Evolutionary conservation across 2,797 vertebrate genomes (phyloP).

Genomic region (Galago senegalensis): DNA sequence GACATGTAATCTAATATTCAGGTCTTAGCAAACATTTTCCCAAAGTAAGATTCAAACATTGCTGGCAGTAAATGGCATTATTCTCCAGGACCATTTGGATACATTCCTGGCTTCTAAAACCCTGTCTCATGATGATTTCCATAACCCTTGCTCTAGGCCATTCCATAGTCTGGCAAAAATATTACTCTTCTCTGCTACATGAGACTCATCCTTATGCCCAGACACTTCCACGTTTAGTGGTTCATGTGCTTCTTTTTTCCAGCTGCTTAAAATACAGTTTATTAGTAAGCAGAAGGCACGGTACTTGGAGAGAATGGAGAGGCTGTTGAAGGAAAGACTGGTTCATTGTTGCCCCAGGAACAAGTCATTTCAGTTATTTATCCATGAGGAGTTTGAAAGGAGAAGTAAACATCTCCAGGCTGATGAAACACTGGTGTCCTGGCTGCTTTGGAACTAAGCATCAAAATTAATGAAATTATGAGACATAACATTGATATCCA

Average conservation of each 20-base stretch:
- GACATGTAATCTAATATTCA: background rate
- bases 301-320: slow-evolving; percentile 22
- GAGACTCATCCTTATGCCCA: background rate
- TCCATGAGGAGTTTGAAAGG: background rate
- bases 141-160: background rate
- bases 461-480: slow-evolving; percentile 65
- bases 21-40: background rate
- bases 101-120: background rate
- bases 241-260: slow-evolving; percentile 3
- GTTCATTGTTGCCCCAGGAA: slow-evolving; percentile 28
- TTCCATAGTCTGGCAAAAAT: background rate
- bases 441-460: background rate
- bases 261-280: slow-evolving; percentile 54
- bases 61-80: background rate
- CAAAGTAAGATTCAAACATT: background rate
- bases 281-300: slow-evolving; percentile 31
- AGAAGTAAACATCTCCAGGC: background rate
- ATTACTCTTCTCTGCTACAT: background rate
- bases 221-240: background rate
- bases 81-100: background rate
- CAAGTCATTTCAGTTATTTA: background rate
- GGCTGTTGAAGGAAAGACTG: background rate
- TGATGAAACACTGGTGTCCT: background rate
- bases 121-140: background rate
- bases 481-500: background rate